Conservation (phyloP, 2,797 vertebrate species). For the Sebastes itinus region DNA sequence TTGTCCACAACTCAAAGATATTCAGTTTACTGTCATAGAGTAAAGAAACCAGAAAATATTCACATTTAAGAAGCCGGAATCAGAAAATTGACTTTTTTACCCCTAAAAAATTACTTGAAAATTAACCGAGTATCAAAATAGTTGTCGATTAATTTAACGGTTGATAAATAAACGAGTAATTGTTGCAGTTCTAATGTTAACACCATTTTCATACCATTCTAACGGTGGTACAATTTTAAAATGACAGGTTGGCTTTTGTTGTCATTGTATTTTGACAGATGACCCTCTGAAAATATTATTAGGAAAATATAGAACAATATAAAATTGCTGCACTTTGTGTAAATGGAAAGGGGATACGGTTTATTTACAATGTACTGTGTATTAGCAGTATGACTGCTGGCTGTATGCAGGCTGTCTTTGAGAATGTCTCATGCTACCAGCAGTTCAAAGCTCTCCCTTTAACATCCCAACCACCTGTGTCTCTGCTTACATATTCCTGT, state of each 20-base stretch:
- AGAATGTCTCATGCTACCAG: neutral
- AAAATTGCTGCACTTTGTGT: neutral
- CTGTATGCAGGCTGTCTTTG: neutral
- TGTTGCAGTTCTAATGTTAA: neutral
- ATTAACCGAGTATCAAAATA: too few relatives aligned
- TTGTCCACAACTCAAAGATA: too few relatives aligned
- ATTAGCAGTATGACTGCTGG: neutral
- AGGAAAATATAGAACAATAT: neutral
- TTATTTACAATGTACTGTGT: neutral
- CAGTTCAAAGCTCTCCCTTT: neutral
- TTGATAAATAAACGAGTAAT: rapidly evolving
- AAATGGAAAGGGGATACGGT: neutral
- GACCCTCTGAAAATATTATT: neutral
- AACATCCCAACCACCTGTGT: neutral
- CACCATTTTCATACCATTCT: neutral
- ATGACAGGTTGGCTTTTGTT: neutral
- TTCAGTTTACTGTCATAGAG: too few relatives aligned
- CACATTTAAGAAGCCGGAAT: too few relatives aligned
- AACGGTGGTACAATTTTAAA: neutral
- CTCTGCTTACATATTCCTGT: neutral
- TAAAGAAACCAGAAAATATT: too few relatives aligned
- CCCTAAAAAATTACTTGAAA: too few relatives aligned
- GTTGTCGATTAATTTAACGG: too few relatives aligned
- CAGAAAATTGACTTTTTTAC: too few relatives aligned
- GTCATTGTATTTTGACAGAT: neutral